Base-by-base conservation (phyloP, 2,888 invertebrate genomes). In the Belgica antarctica region DNA sequence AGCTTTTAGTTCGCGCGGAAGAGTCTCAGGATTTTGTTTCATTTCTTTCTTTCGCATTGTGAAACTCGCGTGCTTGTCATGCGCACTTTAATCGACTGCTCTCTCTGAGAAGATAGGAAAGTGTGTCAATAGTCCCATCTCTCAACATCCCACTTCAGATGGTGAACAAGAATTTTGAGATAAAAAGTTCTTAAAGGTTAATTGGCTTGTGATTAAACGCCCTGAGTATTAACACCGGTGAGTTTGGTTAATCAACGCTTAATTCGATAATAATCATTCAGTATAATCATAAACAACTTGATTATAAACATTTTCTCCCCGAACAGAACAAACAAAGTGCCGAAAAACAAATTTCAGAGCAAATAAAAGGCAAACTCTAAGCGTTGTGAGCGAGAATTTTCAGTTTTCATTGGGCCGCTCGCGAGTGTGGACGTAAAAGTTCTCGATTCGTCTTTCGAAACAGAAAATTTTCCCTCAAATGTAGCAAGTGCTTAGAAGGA, bases 371-470 rank as follows among this genome's bases (percentile, higher is more conserved):
- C n/a, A n/a, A n/a, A n/a, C n/a, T n/a, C 34, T 31, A 31, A 31
- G 34, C 34, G 34, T 31, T 31, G 12, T 31, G 65, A 46, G 27
- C 10, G 28, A 62, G 17, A 4, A n/a, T 52, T 46, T 46, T 65
- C 65, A 65, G 65, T 65, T 65, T 47, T 65, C 65, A 47, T 15
- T 65, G 46, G 17, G 47, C 17, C 46, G 65, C 27, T 46, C n/a
- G 24, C 3, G 65, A 27, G 24, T 65, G 10, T 41, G 41, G 47
- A 65, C 46, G 65, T 47, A 15, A 36, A n/a, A 36, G 24, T 34
- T 62, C 52, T 22, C 52, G 52, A 5, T 22, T n/a, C n/a, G n/a
- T n/a, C 8, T 52, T 52, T 22, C 12, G 5, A 17, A 12, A 2
- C 41, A n/a, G 41, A 41, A 17, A 52, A 12, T 52, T 17, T 52